phyloP scores from a whole-genome alignment of 1,140 invertebrate species.

The Daktulosphaira vitifoliae region DNA sequence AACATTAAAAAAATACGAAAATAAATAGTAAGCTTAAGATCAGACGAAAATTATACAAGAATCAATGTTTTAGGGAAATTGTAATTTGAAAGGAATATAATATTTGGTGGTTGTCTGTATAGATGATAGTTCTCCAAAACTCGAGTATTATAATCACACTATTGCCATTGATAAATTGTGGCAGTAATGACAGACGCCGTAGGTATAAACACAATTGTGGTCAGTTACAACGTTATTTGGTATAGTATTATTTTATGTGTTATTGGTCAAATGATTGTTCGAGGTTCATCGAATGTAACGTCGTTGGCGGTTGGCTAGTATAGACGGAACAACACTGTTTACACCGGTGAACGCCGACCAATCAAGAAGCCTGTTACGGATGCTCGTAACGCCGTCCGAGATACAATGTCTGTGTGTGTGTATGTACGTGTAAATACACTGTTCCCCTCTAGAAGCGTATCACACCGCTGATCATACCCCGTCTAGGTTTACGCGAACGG shows the following conservation, averaged over 20 bases:
- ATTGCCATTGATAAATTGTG: too few species aligned
- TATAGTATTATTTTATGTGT: slow-evolving; percentile 1
- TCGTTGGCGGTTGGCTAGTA: neutral
- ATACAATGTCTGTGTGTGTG: slow-evolving; percentile 14
- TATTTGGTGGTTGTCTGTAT: too few species aligned
- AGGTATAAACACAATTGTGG: slow-evolving; percentile 18
- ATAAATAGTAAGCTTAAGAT: too few species aligned
- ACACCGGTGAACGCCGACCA: neutral
- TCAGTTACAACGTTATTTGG: slow-evolving; percentile 8
- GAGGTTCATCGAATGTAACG: neutral
- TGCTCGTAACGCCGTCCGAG: neutral
- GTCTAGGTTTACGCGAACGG: neutral
- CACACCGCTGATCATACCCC: neutral
- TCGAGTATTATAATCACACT: too few species aligned
- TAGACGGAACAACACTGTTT: neutral
- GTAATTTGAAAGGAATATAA: too few species aligned
- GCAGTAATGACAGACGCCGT: too few species aligned
- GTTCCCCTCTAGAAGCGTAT: neutral
- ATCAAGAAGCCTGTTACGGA: neutral
- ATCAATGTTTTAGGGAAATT: too few species aligned
- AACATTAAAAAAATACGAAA: too few species aligned
- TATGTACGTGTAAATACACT: neutral
- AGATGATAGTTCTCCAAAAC: too few species aligned
- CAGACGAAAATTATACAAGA: too few species aligned
- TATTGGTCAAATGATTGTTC: slow-evolving; percentile 26